Evolutionary conservation across 2,113 vertebrate genomes (phyloP), one percentile per base, ranked within the genome.

Genomic region (Etia nguti): DNA sequence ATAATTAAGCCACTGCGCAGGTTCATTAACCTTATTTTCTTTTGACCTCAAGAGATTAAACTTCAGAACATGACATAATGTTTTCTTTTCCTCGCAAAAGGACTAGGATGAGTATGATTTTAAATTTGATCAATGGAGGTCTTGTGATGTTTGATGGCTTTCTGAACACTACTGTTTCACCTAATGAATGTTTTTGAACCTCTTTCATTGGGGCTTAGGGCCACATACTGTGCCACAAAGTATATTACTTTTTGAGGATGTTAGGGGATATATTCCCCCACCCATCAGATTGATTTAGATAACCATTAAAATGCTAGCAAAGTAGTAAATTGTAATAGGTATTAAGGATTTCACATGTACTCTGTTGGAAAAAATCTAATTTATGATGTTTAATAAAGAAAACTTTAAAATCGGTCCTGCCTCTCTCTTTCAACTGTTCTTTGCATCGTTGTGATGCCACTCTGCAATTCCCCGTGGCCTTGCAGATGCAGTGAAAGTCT

Each of bases 1-100:
- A 77, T 82, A 88, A 92, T 92, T 86, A 90, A 22, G 68, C 86
- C 79, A 22, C 80, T 11, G 73, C 83, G 77, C 81, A 79, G 83
- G 83, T 88, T 92, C 88, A 82, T 90, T 89, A 86, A 68, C 34
- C 84, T 54, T 82, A 68, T 54, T 62, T 38, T 1, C 31, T 84
- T 79, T 83, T 83, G 26, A 52, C 56, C 62, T 80, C 60, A 6
- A 82, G 50, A 87, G 81, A 87, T 85, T 79, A 68, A 59, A 11
- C 5, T 10, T 46, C 83, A 80, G 31, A 62, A 29, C 16, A 31
- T 13, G 24, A 77, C 18, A 48, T 29, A 7, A 54, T 59, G 50
- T 68, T 82, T 60, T 50, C 11, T 15, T 60, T n/a, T 70, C 36
- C 12, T 36, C 11, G 26, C 12, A n/a, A 16, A 29, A 56, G n/a